A percentile compares a stretch with the other conserved stretches of the same genome.
phyloP scores from a whole-genome alignment of 2,888 invertebrate species.

The Noctua janthe region DNA sequence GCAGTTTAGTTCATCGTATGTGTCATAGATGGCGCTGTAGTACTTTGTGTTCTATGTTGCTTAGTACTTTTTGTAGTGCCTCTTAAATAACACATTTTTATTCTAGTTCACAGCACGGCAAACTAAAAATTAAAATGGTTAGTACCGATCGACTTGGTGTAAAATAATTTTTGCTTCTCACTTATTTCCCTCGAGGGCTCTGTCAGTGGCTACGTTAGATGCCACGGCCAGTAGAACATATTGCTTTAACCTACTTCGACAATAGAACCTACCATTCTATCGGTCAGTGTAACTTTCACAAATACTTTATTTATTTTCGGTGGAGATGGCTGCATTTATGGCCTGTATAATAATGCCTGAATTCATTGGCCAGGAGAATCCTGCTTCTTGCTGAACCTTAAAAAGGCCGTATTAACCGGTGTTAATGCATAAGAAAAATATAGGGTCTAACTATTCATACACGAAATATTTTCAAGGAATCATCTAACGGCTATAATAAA shows the following conservation, averaged over 20 bases:
- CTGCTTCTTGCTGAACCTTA: background rate
- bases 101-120: background rate
- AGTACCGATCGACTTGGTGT: conserved; percentile 25
- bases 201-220: conserved; percentile 36
- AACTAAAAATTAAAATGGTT: conserved; percentile 33
- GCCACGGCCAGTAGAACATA: conserved; percentile 34
- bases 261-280: conserved; percentile 12
- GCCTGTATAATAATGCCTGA: background rate
- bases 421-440: background rate
- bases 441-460: no score
- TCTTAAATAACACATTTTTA: background rate
- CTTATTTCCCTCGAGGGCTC: conserved; percentile 52
- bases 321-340: background rate
- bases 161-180: conserved; percentile 55
- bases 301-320: background rate
- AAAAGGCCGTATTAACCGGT: no score
- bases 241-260: conserved; percentile 38
- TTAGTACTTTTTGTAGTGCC: no score
- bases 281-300: background rate
- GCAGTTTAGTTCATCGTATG: no score
- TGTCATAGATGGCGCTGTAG: no score
- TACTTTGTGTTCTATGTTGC: no score
- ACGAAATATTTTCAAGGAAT: no score
- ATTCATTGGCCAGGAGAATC: background rate
- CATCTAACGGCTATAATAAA: no score